phyloP scores from a whole-genome alignment of 2,797 vertebrate genomes.

The Pipistrellus nathusii region DNA sequence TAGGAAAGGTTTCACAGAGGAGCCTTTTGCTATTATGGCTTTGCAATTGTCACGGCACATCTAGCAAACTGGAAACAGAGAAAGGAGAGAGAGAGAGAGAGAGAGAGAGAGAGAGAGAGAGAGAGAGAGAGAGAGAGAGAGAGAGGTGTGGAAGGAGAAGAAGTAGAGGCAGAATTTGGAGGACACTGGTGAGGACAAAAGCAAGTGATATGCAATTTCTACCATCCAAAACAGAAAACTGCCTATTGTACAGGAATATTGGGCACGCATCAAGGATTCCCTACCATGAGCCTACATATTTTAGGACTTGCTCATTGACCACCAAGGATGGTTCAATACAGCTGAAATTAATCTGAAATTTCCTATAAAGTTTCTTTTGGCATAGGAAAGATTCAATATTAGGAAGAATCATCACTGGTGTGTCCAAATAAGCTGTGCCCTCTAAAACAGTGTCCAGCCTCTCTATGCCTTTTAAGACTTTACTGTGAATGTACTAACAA shows the following conservation, averaged over 20 bases:
- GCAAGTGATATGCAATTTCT: background rate
- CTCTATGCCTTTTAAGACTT: conserved; percentile 18
- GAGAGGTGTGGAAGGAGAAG: background rate
- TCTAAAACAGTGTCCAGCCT: background rate
- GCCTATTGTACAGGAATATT: background rate
- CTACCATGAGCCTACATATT: background rate
- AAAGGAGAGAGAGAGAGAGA: background rate
- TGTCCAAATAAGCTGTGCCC: background rate
- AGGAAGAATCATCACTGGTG: background rate
- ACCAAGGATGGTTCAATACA: background rate
- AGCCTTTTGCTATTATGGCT: background rate
- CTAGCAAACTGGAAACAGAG: background rate
- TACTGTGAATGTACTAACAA: conserved; percentile 41
- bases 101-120: no score
- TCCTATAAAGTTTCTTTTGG: background rate
- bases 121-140: no score
- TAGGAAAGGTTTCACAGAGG: background rate
- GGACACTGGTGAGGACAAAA: background rate
- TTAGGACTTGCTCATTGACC: background rate
- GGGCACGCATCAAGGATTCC: fast-evolving
- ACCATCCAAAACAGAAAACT: background rate
- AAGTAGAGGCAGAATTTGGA: background rate
- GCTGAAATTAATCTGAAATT: background rate
- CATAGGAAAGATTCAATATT: background rate
- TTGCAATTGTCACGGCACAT: background rate